Evolutionary conservation across 2,888 invertebrate species (phyloP), one percentile per base, ranked within the genome.

Genomic region (Folsomia manolachei): DNA sequence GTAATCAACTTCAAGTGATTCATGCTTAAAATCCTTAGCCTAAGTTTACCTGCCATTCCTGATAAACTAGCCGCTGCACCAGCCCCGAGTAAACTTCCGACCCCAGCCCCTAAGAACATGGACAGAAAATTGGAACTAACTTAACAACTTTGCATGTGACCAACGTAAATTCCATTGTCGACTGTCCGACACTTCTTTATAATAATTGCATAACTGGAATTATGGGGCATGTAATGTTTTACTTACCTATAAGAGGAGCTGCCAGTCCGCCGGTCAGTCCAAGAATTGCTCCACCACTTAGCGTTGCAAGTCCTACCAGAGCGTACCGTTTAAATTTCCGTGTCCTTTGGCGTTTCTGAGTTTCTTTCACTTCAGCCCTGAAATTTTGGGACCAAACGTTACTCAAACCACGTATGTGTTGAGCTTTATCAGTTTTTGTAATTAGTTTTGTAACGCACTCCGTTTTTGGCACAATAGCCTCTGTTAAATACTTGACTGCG

Each of bases 261-360:
- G 89, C 90, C 63, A 90, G 83, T 27, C 89, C 90, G 56, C 89
- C 90, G 0, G 89, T 89, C 69, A 90, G 82, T 61, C 89, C 89
- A 74, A 89, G 85, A 60, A 89, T 82, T 14, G 88, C 87, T 56
- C 89, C 90, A 2, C 89, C 89, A 14, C 88, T 88, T 56, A 89
- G 83, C 14, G 88, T 87, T 2, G 89, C 89, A 56, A 88, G 83
- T n/a, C 89, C 88, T 71, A 90, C 88, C 79, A 88, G 83, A 62
- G 88, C 87, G 81, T 87, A 88, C 56, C 89, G 84, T 82, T 89
- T 89, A 23, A 87, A 84, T 82, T 88, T 89, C 70, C 86, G 85
- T 27, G 84, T 84, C 73, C 86, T 83, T 39, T 85, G 84, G 24
- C 86, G 83, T 73, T 84, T 84, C 69, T 83, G 83, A 60, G 86